Conservation (phyloP, 2,888 invertebrate genomes). For the Anthrax anthrax region DNA sequence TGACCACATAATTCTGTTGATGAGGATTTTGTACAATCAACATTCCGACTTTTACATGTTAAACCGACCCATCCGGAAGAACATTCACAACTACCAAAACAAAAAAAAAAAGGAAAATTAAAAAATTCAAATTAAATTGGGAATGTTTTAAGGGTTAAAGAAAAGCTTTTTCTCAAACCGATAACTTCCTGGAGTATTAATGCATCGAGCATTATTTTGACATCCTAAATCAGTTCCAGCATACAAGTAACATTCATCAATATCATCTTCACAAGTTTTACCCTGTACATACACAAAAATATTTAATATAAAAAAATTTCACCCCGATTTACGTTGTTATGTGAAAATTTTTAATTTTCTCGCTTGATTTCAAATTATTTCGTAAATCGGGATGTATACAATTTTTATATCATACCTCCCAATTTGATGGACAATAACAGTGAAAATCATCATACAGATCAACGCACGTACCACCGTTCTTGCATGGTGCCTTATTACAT, state of each 20-base stretch:
- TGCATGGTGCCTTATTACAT: constrained; percentile 62
- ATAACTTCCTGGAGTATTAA: constrained; percentile 65
- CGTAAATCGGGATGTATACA: too few relatives aligned
- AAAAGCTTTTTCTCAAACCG: too few relatives aligned
- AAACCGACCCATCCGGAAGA: constrained; percentile 63
- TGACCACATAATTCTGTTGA: constrained; percentile 73
- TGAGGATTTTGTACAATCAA: constrained; percentile 57
- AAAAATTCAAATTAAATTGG: too few relatives aligned
- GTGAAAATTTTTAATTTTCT: too few relatives aligned
- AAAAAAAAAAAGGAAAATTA: neutral
- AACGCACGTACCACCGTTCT: constrained; percentile 69
- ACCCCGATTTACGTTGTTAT: too few relatives aligned
- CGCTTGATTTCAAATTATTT: too few relatives aligned
- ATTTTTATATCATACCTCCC: too few relatives aligned
- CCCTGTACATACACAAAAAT: too few relatives aligned
- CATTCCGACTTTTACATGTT: constrained; percentile 61
- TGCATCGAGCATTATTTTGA: constrained; percentile 77
- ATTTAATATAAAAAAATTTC: too few relatives aligned
- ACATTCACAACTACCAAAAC: constrained; percentile 52
- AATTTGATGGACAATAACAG: constrained; percentile 60
- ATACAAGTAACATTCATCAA: constrained; percentile 73
- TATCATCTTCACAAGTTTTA: constrained; percentile 55
- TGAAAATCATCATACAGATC: constrained; percentile 54
- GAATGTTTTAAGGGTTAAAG: too few relatives aligned
- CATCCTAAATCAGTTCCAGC: constrained; percentile 79